Base-by-base conservation (phyloP, 2,113 vertebrate species). In the Puntigrus tetrazona region DNA sequence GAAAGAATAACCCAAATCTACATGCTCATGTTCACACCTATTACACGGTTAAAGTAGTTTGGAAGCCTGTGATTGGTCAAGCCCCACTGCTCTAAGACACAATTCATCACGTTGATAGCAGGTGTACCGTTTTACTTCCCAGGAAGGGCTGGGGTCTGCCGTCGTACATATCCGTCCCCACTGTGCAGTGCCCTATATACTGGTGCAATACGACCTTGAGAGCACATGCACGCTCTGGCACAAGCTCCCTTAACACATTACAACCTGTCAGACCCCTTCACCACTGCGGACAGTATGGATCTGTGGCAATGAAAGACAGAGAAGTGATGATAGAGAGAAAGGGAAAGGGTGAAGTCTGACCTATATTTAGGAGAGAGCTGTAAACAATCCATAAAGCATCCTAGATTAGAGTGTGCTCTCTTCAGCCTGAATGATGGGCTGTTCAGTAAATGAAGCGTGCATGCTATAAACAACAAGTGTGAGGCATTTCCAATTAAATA, bases 61-160 rank as follows among this genome's bases (percentile, higher is more conserved):
- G 65, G 65, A 82, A 31, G 45, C 22, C 31, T 0, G 20, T 80
- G 84, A 57, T 59, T 80, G 69, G 84, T 45, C 77, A 31, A 34
- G 38, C 45, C 43, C 11, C 25, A 74, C 78, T 81, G 84, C 69
- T 74, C 36, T 43, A 47, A 76, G 85, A 61, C 47, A 77, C 85
- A 77, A 76, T 86, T 80, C 86, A 84, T 80, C 82, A 84, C 45
- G 11, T 63, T 84, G 86, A 84, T 87, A 84, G 86, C 78, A 59
- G 86, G 82, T 84, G 82, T 76, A 78, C 70, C 13, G 38, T 85
- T 84, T 87, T 69, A 76, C 79, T 87, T 87, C 47, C 70, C 47
- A 69, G 80, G 80, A 86, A 82, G 80, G 52, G 47, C 73, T 29
- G 41, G 29, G 41, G 69, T n/a, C 63, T 73, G 77, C 69, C 69